Base-by-base conservation (phyloP, 1,140 invertebrate genomes). In the Eriocheir sinensis region DNA sequence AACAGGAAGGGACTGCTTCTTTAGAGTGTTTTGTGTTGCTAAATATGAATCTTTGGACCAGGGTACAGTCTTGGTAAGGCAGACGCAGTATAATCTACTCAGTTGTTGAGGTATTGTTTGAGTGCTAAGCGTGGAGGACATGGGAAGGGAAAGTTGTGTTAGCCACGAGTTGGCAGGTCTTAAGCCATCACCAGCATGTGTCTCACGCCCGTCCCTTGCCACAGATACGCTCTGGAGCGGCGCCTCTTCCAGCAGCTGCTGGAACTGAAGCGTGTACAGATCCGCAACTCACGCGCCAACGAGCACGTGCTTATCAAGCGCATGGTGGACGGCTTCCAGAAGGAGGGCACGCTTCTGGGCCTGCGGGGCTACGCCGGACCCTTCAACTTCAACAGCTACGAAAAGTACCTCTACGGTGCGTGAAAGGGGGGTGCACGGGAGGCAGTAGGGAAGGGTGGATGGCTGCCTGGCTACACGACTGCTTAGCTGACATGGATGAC, bases 171-270 rank as follows among this genome's bases (percentile, higher is more conserved):
- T n/a, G n/a, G n/a, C n/a, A n/a, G n/a, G n/a, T n/a, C n/a, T n/a
- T n/a, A n/a, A n/a, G n/a, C n/a, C n/a, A n/a, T n/a, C n/a, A n/a
- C n/a, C n/a, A n/a, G n/a, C n/a, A n/a, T n/a, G n/a, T n/a, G n/a
- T n/a, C 60, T n/a, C 60, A 53, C 48, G 12, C 21, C 12, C 60
- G 21, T n/a, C 21, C 6, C 32, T 21, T 89, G 41, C n/a, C 90
- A 17, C 88, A 97, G 98, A 96, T 99, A 99, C 97, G 98, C 99
- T 95, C 97, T 99, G 96, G 99, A 99, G 96, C 97, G 98, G 93
- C 98, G 98, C 96, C 98, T 99, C 96, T 99, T 99, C 97, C 98
- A 99, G 96, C 98, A 99, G 96, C 97, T 99, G 91, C 97, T 99
- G 96, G 99, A 99, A 96, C 96, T 99, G 34, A 99, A 99, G 96